These are phyloP conservation scores for Gnathonemus echidnorhynchus DNA, from an alignment of 2,113 vertebrate genomes.

Conservation along the genomic window DNA sequence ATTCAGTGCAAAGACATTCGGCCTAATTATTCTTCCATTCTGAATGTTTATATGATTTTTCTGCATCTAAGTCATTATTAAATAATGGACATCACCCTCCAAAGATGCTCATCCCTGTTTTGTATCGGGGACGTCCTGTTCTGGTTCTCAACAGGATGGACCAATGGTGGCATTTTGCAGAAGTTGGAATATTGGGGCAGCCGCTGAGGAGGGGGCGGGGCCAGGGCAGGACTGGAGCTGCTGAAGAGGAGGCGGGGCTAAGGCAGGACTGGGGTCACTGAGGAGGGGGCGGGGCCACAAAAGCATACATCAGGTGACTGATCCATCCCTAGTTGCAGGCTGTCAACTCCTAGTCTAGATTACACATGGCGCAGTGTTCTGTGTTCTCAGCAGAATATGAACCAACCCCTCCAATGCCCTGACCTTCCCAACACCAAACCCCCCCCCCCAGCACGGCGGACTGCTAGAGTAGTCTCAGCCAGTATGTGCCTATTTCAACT, in stretches of 20 bases:
- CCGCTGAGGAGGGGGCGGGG: background rate
- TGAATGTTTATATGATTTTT: background rate
- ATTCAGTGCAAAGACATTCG: background rate
- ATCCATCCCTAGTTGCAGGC: conserved; percentile 20
- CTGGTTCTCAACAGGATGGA: background rate
- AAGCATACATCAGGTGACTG: conserved; percentile 17
- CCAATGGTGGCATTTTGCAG: background rate
- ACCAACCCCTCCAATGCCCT: conserved; percentile 20
- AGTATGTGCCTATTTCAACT: background rate
- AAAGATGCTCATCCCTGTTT: background rate
- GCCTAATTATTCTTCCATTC: background rate
- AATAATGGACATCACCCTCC: background rate
- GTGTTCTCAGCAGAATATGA: conserved; percentile 35
- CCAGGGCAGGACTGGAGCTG: background rate
- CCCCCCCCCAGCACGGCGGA: background rate
- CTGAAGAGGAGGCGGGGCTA: background rate
- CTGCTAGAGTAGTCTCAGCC: background rate
- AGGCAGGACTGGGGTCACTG: background rate
- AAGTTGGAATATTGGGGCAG: background rate
- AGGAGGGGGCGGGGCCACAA: conserved; percentile 7
- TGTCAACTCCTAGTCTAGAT: conserved; percentile 25
- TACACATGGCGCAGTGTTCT: conserved; percentile 28
- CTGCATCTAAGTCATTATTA: background rate
- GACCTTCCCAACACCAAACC: background rate
- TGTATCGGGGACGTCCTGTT: background rate